Percentiles rank a stretch among this genome's conserved stretches.
Evolutionary conservation across 2,888 invertebrate genomes (phyloP).

Genomic region (Nycteola revayana): DNA sequence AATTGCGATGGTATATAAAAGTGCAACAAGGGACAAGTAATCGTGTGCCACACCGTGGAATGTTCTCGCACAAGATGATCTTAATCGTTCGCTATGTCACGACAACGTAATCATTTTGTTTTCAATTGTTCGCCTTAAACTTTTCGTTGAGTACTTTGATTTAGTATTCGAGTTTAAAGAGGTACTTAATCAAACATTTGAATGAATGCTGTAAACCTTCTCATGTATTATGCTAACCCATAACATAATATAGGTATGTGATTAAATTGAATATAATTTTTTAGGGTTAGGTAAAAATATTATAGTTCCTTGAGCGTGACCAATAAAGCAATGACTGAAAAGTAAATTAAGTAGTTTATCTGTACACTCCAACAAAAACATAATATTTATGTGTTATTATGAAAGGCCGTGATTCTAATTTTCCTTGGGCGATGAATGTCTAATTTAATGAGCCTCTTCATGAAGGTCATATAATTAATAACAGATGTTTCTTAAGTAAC

Average conservation of each 20-base stretch:
- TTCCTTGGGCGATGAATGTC: constrained; percentile 49
- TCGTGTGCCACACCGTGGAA: constrained; percentile 33
- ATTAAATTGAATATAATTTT: no score
- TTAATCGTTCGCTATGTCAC: constrained; percentile 48
- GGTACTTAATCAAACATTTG: constrained; percentile 9
- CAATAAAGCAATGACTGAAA: constrained; percentile 52
- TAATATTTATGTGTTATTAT: constrained; percentile 27
- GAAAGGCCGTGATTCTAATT: constrained; percentile 45
- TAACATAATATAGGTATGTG: no score
- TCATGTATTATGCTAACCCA: no score
- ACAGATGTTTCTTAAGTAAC: constrained; percentile 23
- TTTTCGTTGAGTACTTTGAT: constrained; percentile 6
- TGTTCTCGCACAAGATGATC: constrained; percentile 48
- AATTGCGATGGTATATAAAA: constrained; percentile 52
- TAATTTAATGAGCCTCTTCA: constrained; percentile 46
- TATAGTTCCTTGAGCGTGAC: constrained; percentile 64
- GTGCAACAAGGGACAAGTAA: constrained; percentile 36
- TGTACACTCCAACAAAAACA: constrained; percentile 31
- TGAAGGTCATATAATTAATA: constrained; percentile 48
- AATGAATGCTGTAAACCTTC: no score
- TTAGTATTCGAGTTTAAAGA: constrained; percentile 6
- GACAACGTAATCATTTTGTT: constrained; percentile 48
- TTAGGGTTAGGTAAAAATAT: no score
- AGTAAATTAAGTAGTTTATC: constrained; percentile 26
- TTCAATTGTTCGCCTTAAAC: constrained; percentile 31